phyloP scores from a whole-genome alignment of 37 sponge, comb jelly and placozoan genomes.

The Halichondria panicea region DNA sequence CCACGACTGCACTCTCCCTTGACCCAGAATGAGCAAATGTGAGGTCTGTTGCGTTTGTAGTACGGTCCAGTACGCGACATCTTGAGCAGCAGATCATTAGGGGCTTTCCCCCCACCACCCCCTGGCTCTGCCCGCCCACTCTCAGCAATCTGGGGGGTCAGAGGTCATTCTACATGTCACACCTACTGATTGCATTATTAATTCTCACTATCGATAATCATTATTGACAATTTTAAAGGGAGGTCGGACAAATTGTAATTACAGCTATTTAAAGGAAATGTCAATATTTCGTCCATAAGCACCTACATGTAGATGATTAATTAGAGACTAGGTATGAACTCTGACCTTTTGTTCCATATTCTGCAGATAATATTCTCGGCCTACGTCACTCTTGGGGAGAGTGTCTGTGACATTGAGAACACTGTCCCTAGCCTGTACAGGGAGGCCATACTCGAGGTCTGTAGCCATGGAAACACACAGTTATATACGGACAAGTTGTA shows the following conservation, averaged over 20 bases:
- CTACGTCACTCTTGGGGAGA: slow-evolving; percentile 92
- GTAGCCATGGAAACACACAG: too few relatives aligned
- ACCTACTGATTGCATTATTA: background rate
- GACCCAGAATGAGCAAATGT: slow-evolving; percentile 99
- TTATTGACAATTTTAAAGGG: too few relatives aligned
- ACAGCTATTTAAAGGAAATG: too few relatives aligned
- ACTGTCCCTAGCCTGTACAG: slow-evolving; percentile 91
- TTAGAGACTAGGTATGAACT: background rate
- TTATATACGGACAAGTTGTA: too few relatives aligned
- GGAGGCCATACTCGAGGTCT: slow-evolving; percentile 90
- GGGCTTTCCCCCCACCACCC: slow-evolving; percentile 90
- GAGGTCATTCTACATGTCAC: background rate
- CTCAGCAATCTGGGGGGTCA: slow-evolving; percentile 33
- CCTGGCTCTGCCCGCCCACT: slow-evolving; percentile 64
- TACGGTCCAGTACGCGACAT: slow-evolving; percentile 93
- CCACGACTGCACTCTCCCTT: slow-evolving; percentile 99
- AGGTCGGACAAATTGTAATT: too few relatives aligned
- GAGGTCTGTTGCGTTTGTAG: slow-evolving; percentile 98
- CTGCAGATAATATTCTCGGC: slow-evolving; percentile 89
- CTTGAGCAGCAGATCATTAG: slow-evolving; percentile 86
- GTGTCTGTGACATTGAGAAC: slow-evolving; percentile 74
- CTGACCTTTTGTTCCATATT: slow-evolving; percentile 81
- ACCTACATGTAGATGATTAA: background rate
- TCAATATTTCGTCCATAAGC: too few relatives aligned
- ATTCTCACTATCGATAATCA: too few relatives aligned